phyloP scores from a whole-genome alignment of 2,888 invertebrate genomes.

The Dusona sp. region DNA sequence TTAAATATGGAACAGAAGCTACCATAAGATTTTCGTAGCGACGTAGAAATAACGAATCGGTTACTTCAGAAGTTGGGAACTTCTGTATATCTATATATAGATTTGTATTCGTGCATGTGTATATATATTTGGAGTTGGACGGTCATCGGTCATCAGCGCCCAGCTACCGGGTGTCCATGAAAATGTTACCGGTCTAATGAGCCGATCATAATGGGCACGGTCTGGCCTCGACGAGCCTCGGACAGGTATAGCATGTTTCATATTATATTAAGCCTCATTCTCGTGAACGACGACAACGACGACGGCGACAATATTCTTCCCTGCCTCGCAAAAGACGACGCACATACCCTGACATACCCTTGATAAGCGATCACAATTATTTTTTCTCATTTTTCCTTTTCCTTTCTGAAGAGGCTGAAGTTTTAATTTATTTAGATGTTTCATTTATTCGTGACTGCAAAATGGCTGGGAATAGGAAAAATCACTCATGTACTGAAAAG shows the following conservation, averaged over 20 bases:
- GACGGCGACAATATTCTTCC: slow-evolving; percentile 37
- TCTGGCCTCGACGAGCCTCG: slow-evolving; percentile 69
- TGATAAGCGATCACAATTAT: slow-evolving; percentile 16
- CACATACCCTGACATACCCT: slow-evolving; percentile 30
- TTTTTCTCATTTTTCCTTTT: not conserved
- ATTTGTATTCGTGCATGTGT: not conserved
- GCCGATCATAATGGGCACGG: slow-evolving; percentile 76
- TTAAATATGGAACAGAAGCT: slow-evolving; percentile 18
- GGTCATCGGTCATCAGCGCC: slow-evolving; percentile 79
- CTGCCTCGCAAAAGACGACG: slow-evolving; percentile 54
- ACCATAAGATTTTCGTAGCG: slow-evolving; percentile 26
- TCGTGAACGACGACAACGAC: slow-evolving; percentile 48
- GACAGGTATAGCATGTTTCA: slow-evolving; percentile 65
- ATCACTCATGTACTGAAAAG: not conserved
- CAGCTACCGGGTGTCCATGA: slow-evolving; percentile 77
- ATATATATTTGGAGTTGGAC: slow-evolving; percentile 25
- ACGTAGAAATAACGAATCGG: slow-evolving; percentile 58
- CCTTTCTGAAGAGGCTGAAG: slow-evolving; percentile 33
- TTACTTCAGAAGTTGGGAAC: slow-evolving; percentile 37
- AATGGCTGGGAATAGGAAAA: not conserved
- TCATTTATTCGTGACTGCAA: not conserved
- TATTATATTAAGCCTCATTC: slow-evolving; percentile 40
- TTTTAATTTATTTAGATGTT: slow-evolving; percentile 15
- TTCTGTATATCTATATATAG: not conserved
- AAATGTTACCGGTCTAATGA: slow-evolving; percentile 78